Base-by-base conservation (phyloP, 2,888 invertebrate species). In the Mesochorus sp. region DNA sequence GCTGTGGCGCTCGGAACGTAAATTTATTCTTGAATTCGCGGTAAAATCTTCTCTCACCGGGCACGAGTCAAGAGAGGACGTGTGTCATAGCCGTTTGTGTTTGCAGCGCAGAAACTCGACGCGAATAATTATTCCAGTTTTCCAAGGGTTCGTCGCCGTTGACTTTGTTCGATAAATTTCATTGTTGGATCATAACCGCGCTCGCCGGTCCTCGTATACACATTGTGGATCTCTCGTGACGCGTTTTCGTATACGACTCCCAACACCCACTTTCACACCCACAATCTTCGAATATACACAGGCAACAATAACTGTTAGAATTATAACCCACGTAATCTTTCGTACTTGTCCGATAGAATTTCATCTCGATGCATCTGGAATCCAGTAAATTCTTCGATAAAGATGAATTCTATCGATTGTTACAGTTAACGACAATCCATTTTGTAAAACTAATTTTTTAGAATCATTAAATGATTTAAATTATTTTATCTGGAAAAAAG, bases 21-120 rank as follows among this genome's bases (percentile, higher is more conserved):
- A 55, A 72, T 72, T 72, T 72, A 72, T 55, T 64, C 55, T 51
- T 47, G 37, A 21, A 42, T 59, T 47, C 51, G 37, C 64, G 44
- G 53, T 71, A 71, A 62, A 71, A 59, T 67, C 47, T 34, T 59
- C 39, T 24, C 24, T 34, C 31, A 59, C 68, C 57, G 47, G 44
- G 19, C 44, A 31, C 31, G 62, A 47, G 14, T 42, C 42, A 44
- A 19, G 37, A 37, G 34, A n/a, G 2, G 4, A 34, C 31, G 24
- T 10, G 37, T n/a, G 37, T 10, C n/a, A n/a, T n/a, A 37, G 37
- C n/a, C 37, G n/a, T 37, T 37, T n/a, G 8, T n/a, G 37, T 37
- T 37, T n/a, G 37, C n/a, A 37, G n/a, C 10, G 37, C 6, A n/a
- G n/a, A n/a, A n/a, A n/a, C n/a, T n/a, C n/a, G n/a, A n/a, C n/a